Evolutionary conservation across 2,113 vertebrate genomes (phyloP).

Genomic region (Zosterops pallidus): DNA sequence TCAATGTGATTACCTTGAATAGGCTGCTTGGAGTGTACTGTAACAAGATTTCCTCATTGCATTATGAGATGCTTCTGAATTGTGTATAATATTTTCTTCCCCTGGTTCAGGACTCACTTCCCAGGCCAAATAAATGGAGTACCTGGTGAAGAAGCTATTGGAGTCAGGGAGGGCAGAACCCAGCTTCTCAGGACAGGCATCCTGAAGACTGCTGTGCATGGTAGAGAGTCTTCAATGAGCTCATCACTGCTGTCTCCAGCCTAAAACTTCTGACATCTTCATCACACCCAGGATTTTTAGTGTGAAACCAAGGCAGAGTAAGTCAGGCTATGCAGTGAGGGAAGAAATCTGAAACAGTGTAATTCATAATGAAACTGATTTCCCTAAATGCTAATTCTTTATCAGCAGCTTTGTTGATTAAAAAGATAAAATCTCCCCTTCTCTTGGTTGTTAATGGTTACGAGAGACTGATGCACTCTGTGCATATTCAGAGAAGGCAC

Average conservation of each 20-base stretch:
- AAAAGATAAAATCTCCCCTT: not conserved
- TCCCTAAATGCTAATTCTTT: not conserved
- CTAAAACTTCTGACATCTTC: not conserved
- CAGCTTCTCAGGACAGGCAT: not conserved
- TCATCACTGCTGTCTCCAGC: not conserved
- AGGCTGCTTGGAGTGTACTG: not conserved
- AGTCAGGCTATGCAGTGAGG: fast-evolving
- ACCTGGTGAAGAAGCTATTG: not conserved
- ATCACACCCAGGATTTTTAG: not conserved
- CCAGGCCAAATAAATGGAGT: not conserved
- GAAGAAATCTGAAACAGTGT: not conserved
- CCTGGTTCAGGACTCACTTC: not conserved
- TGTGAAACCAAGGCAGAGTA: not conserved
- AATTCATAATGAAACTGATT: not conserved
- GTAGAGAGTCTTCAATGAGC: not conserved
- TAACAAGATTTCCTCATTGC: conserved; percentile 16
- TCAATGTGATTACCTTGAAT: conserved; percentile 25
- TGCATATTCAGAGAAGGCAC: not conserved
- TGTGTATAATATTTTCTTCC: not conserved
- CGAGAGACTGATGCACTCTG: not conserved
- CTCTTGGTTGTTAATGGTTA: not conserved
- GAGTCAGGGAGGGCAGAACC: not conserved
- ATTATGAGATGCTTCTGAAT: not conserved
- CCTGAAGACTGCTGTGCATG: not conserved
- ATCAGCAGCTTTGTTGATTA: not conserved